Base-by-base conservation (phyloP, 2,113 vertebrate species). In the Tretioscincus oriximinensis region DNA sequence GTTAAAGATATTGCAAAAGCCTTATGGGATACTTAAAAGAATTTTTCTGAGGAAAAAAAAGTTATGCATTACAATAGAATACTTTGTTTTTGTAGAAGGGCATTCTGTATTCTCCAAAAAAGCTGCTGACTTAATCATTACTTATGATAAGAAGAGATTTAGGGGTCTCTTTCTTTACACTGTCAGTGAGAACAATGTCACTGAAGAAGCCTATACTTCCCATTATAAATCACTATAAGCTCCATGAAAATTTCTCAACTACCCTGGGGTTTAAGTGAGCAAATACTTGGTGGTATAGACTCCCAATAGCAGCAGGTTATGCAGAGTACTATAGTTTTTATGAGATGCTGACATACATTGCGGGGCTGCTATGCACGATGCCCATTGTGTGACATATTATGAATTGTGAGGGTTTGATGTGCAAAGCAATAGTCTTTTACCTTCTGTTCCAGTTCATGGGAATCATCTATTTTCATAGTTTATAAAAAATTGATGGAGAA, bases 171-270 rank as follows among this genome's bases (percentile, higher is more conserved):
- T 94, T 95, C 95, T 95, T 92, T 86, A 84, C 90, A 93, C 92
- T 94, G 95, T 94, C 94, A 95, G 85, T 83, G 86, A 93, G 92
- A 93, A 95, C 94, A 95, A 94, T 95, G 93, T 89, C 83, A 61
- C 87, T 84, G 87, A 93, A 85, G 88, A 86, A 92, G 92, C 89
- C 76, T 91, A 86, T 91, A 93, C 87, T 93, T 92, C 93, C 94
- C 93, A 91, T 94, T 93, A 94, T 95, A 94, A 94, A 95, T 93
- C 94, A 90, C 90, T 89, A 90, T 93, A 92, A 95, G 94, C 95
- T 92, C 94, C 94, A 93, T 93, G 94, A 93, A 94, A 94, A 93
- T 88, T 92, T 94, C 87, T 90, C 86, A 90, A 90, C 89, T 88
- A 82, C 88, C 93, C 86, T 90, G 91, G 92, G 85, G 90, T 91